Base-by-base conservation (phyloP, 2,797 vertebrate genomes). In the Morus bassanus region DNA sequence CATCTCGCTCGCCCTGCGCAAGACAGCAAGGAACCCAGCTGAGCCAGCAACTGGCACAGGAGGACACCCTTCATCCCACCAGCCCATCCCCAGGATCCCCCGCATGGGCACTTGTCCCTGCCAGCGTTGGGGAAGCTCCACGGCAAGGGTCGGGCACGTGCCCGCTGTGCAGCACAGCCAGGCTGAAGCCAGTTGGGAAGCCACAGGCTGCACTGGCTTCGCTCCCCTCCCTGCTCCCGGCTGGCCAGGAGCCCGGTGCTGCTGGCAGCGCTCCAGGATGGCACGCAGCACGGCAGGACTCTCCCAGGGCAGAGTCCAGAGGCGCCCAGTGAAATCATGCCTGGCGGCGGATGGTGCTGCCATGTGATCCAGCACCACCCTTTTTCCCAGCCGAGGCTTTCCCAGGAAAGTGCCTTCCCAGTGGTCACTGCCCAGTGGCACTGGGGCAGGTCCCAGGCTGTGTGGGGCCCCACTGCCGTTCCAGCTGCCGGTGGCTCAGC, bases 1-100 rank as follows among this genome's bases (percentile, higher is more conserved):
- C 97, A 35, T 99, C 98, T 65, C 92, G 75, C 89, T 97, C 98
- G 0, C 99, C 99, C 99, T 99, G 91, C 2, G 0, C 12, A 83
- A 53, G 33, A 91, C 53, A 94, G 35, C 73, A 73, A 84, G 51
- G 31, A 93, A n/a, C 51, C 35, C 2, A 6, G 46, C 57, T 93
- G 48, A 91, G 79, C 61, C 87, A 76, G 51, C 22, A 30, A 50
- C 23, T 0, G 2, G 21, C 65, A 72, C 33, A 8, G 25, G 12
- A 85, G 27, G 50, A 50, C 50, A 68, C 10, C 19, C 59, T 30
- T 39, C 65, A 56, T 13, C 70, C 65, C 85, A 75, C 14, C 79
- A 30, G 15, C 75, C 57, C 64, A 6, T 18, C n/a, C 56, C 73
- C 4, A 7, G 33, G n/a, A 76, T 33, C 45, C 53, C 53, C 41